Evolutionary conservation across 2,888 invertebrate species (phyloP), one percentile per base, ranked within the genome.

Genomic region (Panorpa germanica): DNA sequence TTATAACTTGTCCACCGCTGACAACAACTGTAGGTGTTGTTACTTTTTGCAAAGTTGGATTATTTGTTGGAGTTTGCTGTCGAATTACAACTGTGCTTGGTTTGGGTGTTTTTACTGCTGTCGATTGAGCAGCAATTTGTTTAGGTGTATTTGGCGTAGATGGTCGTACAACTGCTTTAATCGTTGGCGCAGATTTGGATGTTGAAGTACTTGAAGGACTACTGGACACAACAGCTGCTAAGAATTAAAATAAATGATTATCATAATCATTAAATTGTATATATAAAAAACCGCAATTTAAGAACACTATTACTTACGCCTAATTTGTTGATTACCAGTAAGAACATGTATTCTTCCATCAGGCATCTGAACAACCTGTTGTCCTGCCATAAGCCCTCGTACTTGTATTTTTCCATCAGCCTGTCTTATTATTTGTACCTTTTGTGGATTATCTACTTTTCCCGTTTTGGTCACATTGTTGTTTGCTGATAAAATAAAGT

Each of bases 351-450:
- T 57, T 49, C 86, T 85, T 1, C 93, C 93, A 51, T 93, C 91
- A 0, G 90, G 78, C 67, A 88, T 76, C 49, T 90, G 83, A 24
- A 91, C 74, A 32, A 93, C 58, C 47, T 91, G 90, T 48, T 93
- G 93, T 31, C 90, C 91, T 25, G 88, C 82, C 52, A 85, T 65
- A 6, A 93, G 61, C 2, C 93, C 93, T 35, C 83, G 71, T 2
- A 93, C 90, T 42, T 88, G 83, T 10, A 91, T 61, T 54, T 88
- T 86, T 14, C 91, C 91, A 52, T 88, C 86, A 0, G 85, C 78
- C 1, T 81, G 73, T 39, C 85, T 75, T 44, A 86, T 72, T 39
- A 93, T 85, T 60, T 91, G 90, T 9, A 93, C 81, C 47, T 80
- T 78, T 48, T 85, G 83, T 9, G 62, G 61, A 14, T 54, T 44